Conservation (phyloP, 92 coral and sea anemone species). For the Muricea muricata region DNA sequence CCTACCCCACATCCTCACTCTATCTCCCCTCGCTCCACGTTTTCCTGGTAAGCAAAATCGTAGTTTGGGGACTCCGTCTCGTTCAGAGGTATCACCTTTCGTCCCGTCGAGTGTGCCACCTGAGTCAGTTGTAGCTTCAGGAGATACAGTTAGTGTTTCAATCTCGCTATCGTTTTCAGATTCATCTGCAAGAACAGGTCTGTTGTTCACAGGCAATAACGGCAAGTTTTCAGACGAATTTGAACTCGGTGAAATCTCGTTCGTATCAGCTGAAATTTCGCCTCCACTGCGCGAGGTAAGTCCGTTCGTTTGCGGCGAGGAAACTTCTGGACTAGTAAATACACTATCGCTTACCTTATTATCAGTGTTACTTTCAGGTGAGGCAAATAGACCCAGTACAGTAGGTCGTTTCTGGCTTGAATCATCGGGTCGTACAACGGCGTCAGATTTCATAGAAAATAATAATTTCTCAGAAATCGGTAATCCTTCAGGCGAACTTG, state of each 20-base stretch:
- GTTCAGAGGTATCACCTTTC: not conserved
- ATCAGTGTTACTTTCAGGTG: not conserved
- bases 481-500: not conserved
- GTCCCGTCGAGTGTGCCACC: not conserved
- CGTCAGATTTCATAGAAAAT: not conserved
- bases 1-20: slow-evolving; percentile 8
- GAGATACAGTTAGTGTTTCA: not conserved
- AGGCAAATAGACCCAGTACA: not conserved
- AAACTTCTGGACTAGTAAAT: not conserved
- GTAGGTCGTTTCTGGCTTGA: not conserved
- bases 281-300: not conserved
- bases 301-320: not conserved
- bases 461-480: not conserved
- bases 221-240: not conserved
- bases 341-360: not conserved
- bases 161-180: not conserved
- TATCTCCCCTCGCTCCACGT: not conserved
- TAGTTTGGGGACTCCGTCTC: not conserved
- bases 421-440: not conserved
- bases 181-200: not conserved
- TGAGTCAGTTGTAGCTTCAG: not conserved
- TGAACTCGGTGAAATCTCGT: not conserved
- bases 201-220: not conserved
- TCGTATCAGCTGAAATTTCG: not conserved
- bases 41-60: slow-evolving; percentile 19